A percentile compares a stretch with the other conserved stretches of the same genome.
Evolutionary conservation across 2,797 vertebrate genomes (phyloP).

Genomic region (Poecilia gillii): DNA sequence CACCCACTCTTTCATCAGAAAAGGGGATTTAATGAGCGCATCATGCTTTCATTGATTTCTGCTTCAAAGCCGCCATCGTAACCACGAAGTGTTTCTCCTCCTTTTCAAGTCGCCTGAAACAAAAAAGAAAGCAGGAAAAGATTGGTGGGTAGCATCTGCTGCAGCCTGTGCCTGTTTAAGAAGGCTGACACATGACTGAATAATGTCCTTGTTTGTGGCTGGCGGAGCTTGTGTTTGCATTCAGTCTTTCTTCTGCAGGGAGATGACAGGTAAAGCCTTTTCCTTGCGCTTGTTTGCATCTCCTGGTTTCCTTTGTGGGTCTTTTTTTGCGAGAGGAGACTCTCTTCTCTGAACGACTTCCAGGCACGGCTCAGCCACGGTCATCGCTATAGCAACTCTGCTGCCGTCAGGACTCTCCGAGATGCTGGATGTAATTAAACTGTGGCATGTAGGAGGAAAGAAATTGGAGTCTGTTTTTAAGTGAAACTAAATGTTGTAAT

Average conservation of each 20-base stretch:
- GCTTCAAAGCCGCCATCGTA: conserved; percentile 39
- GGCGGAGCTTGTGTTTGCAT: conserved; percentile 38
- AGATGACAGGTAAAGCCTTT: conserved; percentile 22
- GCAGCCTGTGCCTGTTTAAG: conserved; percentile 21
- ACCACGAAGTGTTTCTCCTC: conserved; percentile 18
- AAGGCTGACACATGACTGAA: conserved; percentile 44
- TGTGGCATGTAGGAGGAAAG: conserved; percentile 47
- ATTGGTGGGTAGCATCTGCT: conserved; percentile 25
- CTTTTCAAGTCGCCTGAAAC: conserved; percentile 10
- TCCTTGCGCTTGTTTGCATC: conserved; percentile 30
- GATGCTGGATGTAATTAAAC: conserved; percentile 68
- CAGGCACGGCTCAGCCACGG: conserved; percentile 56
- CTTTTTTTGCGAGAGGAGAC: conserved; percentile 16
- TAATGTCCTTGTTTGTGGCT: conserved; percentile 39
- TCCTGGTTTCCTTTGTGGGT: conserved; percentile 11
- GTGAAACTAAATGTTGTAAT: conserved; percentile 80
- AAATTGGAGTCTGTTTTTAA: conserved; percentile 61
- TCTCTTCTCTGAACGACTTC: conserved; percentile 57
- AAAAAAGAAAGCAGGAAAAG: neutral
- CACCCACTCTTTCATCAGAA: conserved; percentile 55
- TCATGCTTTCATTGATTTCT: conserved; percentile 61
- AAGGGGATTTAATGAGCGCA: conserved; percentile 53
- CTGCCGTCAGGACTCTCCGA: conserved; percentile 46
- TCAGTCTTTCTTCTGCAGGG: conserved; percentile 23
- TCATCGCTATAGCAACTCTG: conserved; percentile 79